Evolutionary conservation across 2,888 invertebrate genomes (phyloP), one percentile per base, ranked within the genome.

Genomic region (Polydrusus tereticollis): DNA sequence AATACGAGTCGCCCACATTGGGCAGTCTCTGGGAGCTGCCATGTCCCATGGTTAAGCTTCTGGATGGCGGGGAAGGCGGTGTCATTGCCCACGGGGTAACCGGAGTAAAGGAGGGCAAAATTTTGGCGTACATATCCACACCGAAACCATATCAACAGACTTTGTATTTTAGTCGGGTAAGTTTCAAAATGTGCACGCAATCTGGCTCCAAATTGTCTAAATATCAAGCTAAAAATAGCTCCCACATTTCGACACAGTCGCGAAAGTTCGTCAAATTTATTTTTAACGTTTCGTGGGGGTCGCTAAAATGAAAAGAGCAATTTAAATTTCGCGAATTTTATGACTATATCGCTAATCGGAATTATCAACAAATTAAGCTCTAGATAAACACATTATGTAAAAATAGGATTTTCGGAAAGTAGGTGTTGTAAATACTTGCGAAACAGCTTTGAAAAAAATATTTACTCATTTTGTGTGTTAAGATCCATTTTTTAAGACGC

Each of bases 141-240:
- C 93, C 96, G 82, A 93, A 93, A 78, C 91, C 94, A 1, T 88
- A 92, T 76, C 93, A 96, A 81, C 93, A 96, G 80, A 94, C 95
- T 5, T 89, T 97, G 75, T 98, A 96, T 84, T 92, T 98, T 80
- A 95, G 96, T 65, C 88, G 97, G 87, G 96, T 96, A 86, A 89
- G 91, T 38, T 38, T 26, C n/a, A n/a, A 6, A 33, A 29, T 29
- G 33, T 33, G 7, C 12, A 33, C 5, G 12, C 33, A 33, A 18
- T 47, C 16, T 20, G 47, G 33, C 63, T 43, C 29, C 50, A 18
- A 8, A 50, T 12, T 18, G 63, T 63, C 63, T 63, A 29, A 45
- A 63, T 63, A 33, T 63, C n/a, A 8, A 1, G 18, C 50, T 33
- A 63, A 50, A 63, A 63, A 63, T 63, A 63, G 36, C 7, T 16